phyloP scores from a whole-genome alignment of 2,797 vertebrate species.

The Sebastes vulpes region DNA sequence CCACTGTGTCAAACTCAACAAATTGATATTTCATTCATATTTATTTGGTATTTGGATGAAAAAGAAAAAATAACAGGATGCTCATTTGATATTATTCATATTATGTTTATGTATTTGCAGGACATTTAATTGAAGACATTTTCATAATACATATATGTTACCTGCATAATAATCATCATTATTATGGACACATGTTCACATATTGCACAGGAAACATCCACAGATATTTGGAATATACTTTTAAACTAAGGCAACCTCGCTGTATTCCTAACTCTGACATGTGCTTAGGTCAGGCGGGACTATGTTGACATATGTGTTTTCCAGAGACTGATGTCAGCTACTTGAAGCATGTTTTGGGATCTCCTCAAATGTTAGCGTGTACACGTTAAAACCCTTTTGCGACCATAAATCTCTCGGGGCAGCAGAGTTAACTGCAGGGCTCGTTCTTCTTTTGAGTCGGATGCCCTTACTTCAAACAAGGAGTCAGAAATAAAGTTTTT shows the following conservation, averaged over 20 bases:
- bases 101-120: neutral
- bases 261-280: slow-evolving; percentile 2
- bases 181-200: neutral
- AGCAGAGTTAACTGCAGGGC: slow-evolving; percentile 54
- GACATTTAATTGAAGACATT: neutral
- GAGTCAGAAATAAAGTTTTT: slow-evolving; percentile 56
- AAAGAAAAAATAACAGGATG: neutral
- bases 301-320: slow-evolving; percentile 68
- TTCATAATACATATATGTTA: neutral
- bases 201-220: neutral
- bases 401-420: slow-evolving; percentile 71
- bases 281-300: slow-evolving; percentile 22
- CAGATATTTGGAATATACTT: neutral
- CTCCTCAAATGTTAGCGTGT: slow-evolving; percentile 70
- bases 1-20: neutral
- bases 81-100: neutral
- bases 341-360: slow-evolving; percentile 75
- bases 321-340: slow-evolving; percentile 68
- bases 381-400: slow-evolving; percentile 65
- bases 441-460: slow-evolving; percentile 46
- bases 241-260: neutral
- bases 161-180: neutral
- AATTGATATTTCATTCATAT: neutral
- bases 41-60: neutral
- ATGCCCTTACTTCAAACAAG: slow-evolving; percentile 68